Evolutionary conservation across 2,888 invertebrate species (phyloP).

Genomic region (Phyllotreta cruciferae): DNA sequence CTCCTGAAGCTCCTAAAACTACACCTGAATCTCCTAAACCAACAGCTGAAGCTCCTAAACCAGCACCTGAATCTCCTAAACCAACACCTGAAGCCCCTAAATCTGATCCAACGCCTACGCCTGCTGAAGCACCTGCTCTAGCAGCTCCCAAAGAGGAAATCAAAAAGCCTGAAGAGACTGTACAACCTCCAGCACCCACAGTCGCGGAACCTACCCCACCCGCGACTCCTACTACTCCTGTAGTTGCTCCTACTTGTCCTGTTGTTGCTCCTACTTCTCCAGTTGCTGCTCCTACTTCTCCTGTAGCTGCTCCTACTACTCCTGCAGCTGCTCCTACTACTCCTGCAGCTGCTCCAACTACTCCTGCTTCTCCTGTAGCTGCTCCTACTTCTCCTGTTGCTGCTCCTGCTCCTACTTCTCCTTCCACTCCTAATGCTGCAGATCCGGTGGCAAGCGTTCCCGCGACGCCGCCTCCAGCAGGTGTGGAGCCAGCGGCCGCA

Average conservation of each 20-base stretch:
- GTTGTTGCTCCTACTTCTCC: slow-evolving; percentile 51
- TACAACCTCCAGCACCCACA: slow-evolving; percentile 3
- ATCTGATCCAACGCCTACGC: neutral
- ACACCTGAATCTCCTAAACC: neutral
- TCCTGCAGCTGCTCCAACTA: slow-evolving; percentile 52
- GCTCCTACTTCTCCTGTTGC: slow-evolving; percentile 44
- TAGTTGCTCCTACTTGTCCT: slow-evolving; percentile 9
- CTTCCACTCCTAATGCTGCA: slow-evolving; percentile 35
- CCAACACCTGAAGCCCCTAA: slow-evolving; percentile 13
- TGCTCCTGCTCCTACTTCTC: slow-evolving; percentile 45
- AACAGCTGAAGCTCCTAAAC: neutral
- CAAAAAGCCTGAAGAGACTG: slow-evolving; percentile 18
- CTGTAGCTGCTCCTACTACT: no score
- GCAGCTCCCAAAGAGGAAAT: slow-evolving; percentile 27
- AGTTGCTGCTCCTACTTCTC: slow-evolving; percentile 57
- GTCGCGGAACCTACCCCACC: neutral
- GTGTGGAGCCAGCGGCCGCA: slow-evolving; percentile 18
- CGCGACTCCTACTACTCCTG: slow-evolving; percentile 9
- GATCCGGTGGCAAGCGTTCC: slow-evolving; percentile 38
- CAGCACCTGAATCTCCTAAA: neutral
- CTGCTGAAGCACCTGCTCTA: neutral
- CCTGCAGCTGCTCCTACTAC: slow-evolving; percentile 4
- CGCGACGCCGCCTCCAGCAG: slow-evolving; percentile 39
- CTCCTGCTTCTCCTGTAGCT: slow-evolving; percentile 42
- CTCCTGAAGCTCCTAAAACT: neutral